Evolutionary conservation across 2,113 vertebrate species (phyloP).

Genomic region (Alexandromys fortis): DNA sequence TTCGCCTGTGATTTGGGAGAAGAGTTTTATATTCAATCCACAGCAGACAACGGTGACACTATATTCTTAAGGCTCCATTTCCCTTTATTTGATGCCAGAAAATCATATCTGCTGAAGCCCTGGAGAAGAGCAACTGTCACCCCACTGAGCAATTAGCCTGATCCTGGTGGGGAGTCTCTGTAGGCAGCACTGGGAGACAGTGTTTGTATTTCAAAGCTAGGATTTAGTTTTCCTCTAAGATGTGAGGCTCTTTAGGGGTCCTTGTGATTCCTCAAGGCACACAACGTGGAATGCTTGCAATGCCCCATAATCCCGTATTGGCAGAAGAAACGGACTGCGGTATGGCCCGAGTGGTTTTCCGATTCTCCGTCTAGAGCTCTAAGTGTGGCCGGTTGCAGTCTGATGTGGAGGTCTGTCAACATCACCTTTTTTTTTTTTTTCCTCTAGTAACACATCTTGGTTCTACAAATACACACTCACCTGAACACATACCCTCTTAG

Average conservation of each 20-base stretch:
- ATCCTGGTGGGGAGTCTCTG: conserved; percentile 60
- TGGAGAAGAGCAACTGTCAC: conserved; percentile 57
- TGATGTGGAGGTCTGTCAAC: neutral
- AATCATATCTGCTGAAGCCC: conserved; percentile 57
- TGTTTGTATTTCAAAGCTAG: conserved; percentile 73
- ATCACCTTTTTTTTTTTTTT: neutral
- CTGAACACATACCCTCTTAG: neutral
- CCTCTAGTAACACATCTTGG: neutral
- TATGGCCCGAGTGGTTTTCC: neutral
- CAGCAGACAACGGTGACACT: conserved; percentile 54
- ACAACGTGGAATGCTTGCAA: conserved; percentile 37
- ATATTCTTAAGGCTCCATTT: conserved; percentile 67
- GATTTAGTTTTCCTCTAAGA: conserved; percentile 74
- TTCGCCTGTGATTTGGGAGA: conserved; percentile 64
- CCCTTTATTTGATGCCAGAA: conserved; percentile 77
- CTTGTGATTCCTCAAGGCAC: conserved; percentile 58
- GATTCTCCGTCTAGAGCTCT: neutral
- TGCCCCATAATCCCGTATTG: neutral
- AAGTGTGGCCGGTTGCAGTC: neutral
- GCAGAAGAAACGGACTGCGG: neutral
- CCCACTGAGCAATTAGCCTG: conserved; percentile 68
- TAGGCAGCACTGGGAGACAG: conserved; percentile 55
- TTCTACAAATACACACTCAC: neutral
- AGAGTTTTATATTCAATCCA: conserved; percentile 63
- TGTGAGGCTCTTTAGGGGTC: conserved; percentile 55